These are phyloP conservation scores for Isaurus tuberculatus DNA, from an alignment of 92 coral and sea anemone genomes.

Conservation along the genomic window DNA sequence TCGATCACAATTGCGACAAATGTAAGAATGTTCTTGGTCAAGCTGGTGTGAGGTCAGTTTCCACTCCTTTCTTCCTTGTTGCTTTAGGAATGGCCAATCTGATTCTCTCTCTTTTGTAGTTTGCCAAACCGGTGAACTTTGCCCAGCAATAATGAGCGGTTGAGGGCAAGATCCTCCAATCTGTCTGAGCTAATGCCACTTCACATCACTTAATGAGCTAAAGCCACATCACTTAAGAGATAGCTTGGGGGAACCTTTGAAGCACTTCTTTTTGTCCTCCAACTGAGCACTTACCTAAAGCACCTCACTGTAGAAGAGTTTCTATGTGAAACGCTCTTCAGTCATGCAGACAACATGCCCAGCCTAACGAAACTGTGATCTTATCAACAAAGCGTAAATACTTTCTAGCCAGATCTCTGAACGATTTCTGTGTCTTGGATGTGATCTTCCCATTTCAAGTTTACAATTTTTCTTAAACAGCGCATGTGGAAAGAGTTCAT, in stretches of 20 bases:
- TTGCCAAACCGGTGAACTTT: no score
- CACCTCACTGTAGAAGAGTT: not conserved
- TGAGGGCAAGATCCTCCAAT: no score
- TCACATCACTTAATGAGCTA: no score
- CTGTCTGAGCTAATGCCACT: no score
- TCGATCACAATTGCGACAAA: no score
- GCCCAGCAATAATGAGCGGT: no score
- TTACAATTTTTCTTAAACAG: constrained; percentile 9
- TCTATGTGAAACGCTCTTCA: not conserved
- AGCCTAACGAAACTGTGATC: not conserved
- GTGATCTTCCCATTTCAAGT: not conserved
- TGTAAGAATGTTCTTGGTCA: no score
- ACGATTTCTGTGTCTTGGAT: not conserved
- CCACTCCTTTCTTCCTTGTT: no score
- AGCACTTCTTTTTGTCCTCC: not conserved
- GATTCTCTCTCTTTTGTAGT: no score
- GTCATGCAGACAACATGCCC: not conserved
- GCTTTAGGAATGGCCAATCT: no score
- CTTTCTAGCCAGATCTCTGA: not conserved
- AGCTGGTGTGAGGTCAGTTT: no score
- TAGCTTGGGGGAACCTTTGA: not conserved
- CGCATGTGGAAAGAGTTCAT: constrained; percentile 20
- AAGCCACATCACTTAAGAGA: not conserved
- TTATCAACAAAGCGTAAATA: no score
- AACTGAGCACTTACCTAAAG: not conserved